phyloP scores from a whole-genome alignment of 2,888 invertebrate species.

The Agonopterix arenella region DNA sequence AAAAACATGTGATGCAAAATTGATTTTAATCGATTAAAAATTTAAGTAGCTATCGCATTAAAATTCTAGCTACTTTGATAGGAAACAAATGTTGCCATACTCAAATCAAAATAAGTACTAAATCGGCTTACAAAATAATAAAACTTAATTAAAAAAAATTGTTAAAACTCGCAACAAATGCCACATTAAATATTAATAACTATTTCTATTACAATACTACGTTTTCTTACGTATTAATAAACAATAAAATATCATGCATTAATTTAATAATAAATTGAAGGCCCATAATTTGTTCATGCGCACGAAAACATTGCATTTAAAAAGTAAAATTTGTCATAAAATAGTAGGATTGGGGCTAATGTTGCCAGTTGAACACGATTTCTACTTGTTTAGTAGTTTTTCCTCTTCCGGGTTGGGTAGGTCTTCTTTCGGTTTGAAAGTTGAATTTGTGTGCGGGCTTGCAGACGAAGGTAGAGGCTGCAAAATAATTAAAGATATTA shows the following conservation, averaged over 20 bases:
- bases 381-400: constrained; percentile 53
- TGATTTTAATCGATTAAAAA: too few relatives aligned
- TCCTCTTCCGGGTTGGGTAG: constrained; percentile 47
- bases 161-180: constrained; percentile 26
- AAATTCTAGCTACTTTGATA: constrained; percentile 1
- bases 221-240: constrained; percentile 10
- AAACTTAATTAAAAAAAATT: constrained; percentile 18
- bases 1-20: too few relatives aligned
- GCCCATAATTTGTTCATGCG: not conserved
- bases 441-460: constrained; percentile 45
- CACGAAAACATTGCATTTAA: not conserved
- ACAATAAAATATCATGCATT: constrained; percentile 1
- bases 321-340: not conserved
- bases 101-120: constrained; percentile 28
- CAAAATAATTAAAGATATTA: not conserved
- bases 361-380: constrained; percentile 22
- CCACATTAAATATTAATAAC: constrained; percentile 25
- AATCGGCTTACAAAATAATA: constrained; percentile 3
- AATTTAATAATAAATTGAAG: not conserved
- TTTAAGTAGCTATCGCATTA: too few relatives aligned
- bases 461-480: constrained; percentile 33
- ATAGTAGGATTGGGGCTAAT: constrained; percentile 11
- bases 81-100: constrained; percentile 23
- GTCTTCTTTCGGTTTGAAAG: constrained; percentile 34
- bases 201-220: constrained; percentile 19